A percentile compares a stretch with the other conserved stretches of the same genome.
Conservation (phyloP, 1,140 invertebrate genomes). For the Platyscapa corneri region DNA sequence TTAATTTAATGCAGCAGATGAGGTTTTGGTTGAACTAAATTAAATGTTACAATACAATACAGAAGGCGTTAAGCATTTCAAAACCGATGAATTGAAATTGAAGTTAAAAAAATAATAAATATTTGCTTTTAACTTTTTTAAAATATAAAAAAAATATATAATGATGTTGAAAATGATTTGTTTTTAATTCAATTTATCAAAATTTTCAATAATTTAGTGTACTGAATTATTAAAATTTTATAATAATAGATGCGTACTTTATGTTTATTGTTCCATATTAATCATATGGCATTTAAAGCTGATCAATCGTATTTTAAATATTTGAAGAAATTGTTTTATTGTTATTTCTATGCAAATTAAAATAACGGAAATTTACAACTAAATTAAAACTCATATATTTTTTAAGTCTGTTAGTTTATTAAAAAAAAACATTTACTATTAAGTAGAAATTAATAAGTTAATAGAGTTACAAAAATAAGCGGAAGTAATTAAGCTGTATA, state of each 20-base stretch:
- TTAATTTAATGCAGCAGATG: background rate
- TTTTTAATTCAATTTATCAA: background rate
- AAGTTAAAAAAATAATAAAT: background rate
- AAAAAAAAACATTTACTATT: background rate
- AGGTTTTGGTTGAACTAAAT: background rate
- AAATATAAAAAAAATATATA: too few species aligned
- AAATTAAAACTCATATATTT: background rate
- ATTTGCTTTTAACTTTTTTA: background rate
- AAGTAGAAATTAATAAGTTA: background rate
- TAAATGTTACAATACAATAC: background rate
- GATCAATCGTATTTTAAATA: slow-evolving; percentile 26
- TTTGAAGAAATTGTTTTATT: background rate
- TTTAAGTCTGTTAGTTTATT: too few species aligned
- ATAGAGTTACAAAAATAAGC: background rate
- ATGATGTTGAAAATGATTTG: too few species aligned
- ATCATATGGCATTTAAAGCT: slow-evolving; percentile 11
- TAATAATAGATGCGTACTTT: background rate
- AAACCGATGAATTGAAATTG: background rate
- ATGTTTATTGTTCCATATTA: slow-evolving; percentile 4
- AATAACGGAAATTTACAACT: background rate
- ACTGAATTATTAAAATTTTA: background rate
- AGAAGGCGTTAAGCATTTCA: background rate
- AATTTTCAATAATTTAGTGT: background rate
- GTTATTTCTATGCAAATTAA: background rate
- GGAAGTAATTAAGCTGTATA: slow-evolving; percentile 6